Evolutionary conservation across 2,113 vertebrate species (phyloP).

Genomic region (Euleptes europaea): DNA sequence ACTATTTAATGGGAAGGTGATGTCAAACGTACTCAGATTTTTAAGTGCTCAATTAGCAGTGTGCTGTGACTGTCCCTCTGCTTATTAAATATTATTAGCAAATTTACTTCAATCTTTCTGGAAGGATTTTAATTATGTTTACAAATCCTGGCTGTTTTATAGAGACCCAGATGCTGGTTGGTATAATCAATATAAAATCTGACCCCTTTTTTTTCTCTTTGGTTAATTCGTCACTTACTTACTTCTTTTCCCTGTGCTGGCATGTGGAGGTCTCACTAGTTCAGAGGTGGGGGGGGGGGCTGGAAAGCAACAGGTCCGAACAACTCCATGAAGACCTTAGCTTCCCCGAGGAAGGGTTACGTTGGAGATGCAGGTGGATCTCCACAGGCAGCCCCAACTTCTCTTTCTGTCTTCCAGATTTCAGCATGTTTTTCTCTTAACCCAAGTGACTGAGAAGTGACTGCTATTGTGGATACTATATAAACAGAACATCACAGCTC

Average conservation of each 20-base stretch:
- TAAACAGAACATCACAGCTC: not conserved
- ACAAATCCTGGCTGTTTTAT: constrained; percentile 18
- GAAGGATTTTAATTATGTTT: constrained; percentile 13
- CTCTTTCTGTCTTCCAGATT: constrained; percentile 12
- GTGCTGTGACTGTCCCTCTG: constrained; percentile 2
- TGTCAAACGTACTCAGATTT: constrained; percentile 19
- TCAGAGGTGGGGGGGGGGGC: not conserved
- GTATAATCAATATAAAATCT: not conserved
- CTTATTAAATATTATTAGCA: constrained; percentile 37
- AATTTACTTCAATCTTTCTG: not conserved
- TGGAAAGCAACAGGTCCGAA: fast-evolving
- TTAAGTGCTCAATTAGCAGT: constrained; percentile 25
- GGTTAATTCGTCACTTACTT: not conserved
- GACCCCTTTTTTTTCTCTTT: not conserved
- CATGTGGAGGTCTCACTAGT: constrained; percentile 2
- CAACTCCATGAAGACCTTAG: not conserved
- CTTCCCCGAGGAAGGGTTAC: fast-evolving
- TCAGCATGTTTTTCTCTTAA: not conserved
- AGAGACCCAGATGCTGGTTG: not conserved
- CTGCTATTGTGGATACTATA: not conserved
- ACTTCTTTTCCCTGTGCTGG: not conserved
- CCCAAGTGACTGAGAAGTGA: not conserved
- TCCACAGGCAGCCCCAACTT: not conserved
- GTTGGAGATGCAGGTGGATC: constrained; percentile 12
- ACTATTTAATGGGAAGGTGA: constrained; percentile 33